Percentiles rank a stretch among this genome's conserved stretches.
Evolutionary conservation across 2,888 invertebrate species (phyloP).

Genomic region (Watsonalla binaria): DNA sequence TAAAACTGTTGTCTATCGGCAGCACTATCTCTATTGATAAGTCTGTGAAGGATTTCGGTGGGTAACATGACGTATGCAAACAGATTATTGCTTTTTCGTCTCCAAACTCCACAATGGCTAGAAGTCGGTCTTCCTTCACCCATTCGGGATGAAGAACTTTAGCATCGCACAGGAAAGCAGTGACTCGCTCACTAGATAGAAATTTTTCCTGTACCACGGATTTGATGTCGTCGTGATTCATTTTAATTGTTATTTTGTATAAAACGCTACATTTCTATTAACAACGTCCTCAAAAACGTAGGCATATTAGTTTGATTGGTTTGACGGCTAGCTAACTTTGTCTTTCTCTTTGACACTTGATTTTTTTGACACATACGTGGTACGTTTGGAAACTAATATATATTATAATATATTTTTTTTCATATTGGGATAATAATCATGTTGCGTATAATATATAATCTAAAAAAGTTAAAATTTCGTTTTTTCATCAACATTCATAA

Average conservation of each 20-base stretch:
- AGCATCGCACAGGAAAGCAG: slow-evolving; percentile 66
- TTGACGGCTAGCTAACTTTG: neutral
- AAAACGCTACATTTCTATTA: slow-evolving; percentile 4
- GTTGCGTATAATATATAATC: no score
- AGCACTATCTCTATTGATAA: slow-evolving; percentile 88
- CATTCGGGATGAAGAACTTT: slow-evolving; percentile 71
- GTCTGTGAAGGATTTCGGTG: slow-evolving; percentile 86
- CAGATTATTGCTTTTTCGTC: slow-evolving; percentile 75
- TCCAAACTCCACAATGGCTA: slow-evolving; percentile 71
- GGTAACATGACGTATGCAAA: slow-evolving; percentile 76
- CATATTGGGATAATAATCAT: neutral
- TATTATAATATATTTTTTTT: neutral
- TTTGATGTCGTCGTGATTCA: slow-evolving; percentile 73
- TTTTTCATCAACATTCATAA: no score
- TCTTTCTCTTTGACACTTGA: neutral
- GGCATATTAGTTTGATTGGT: neutral
- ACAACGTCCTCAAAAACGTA: neutral
- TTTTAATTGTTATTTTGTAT: slow-evolving; percentile 28
- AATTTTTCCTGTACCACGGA: slow-evolving; percentile 73
- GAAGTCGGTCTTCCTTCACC: slow-evolving; percentile 66
- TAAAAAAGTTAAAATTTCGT: no score
- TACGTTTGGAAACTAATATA: neutral
- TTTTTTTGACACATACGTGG: neutral
- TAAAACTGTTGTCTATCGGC: slow-evolving; percentile 88
- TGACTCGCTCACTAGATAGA: slow-evolving; percentile 66